phyloP scores from a whole-genome alignment of 2,888 invertebrate genomes.

The Cephus nigrinus region DNA sequence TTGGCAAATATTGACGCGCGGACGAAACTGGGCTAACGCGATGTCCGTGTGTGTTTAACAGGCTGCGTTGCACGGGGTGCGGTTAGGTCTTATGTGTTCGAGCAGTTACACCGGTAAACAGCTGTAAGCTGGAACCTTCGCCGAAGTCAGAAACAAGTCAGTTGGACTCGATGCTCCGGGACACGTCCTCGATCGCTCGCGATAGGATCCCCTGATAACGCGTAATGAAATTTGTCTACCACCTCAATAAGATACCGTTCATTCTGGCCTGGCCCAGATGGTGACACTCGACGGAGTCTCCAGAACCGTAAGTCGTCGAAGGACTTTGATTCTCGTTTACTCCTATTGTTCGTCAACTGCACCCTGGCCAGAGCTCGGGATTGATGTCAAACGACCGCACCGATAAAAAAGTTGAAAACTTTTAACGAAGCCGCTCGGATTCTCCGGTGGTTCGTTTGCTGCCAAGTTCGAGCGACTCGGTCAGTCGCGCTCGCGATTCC shows the following conservation, averaged over 20 bases:
- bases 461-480: not conserved
- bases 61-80: not conserved
- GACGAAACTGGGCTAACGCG: constrained; percentile 51
- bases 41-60: not conserved
- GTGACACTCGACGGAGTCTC: not conserved
- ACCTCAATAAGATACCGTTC: not conserved
- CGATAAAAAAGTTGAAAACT: constrained; percentile 39
- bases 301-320: not conserved
- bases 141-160: not conserved
- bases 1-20: constrained; percentile 60
- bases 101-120: not conserved
- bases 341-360: not conserved
- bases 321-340: not conserved
- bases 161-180: not conserved
- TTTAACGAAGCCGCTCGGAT: constrained; percentile 40
- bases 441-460: not conserved
- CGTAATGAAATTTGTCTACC: not conserved
- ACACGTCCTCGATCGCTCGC: not conserved
- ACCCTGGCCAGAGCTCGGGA: constrained; percentile 8
- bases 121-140: not conserved
- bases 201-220: not conserved
- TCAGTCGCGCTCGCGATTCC: not conserved
- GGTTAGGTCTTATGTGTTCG: not conserved
- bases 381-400: constrained; percentile 34
- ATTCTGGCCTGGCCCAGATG: fast-evolving